phyloP scores from a whole-genome alignment of 2,888 invertebrate species.

The Xestia c-nigrum region DNA sequence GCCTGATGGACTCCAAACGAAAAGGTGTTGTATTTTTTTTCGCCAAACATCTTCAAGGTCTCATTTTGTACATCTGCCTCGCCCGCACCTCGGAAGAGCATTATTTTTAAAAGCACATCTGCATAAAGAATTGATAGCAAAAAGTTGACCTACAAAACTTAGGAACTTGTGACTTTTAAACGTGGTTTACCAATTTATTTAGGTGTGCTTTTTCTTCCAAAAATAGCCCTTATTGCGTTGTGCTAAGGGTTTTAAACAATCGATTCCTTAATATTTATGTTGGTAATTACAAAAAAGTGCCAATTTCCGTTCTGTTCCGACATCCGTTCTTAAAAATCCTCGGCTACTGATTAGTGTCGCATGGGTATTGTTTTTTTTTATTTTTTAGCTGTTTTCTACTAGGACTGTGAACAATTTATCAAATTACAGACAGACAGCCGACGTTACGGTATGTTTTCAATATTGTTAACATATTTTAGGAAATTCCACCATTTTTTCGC shows the following conservation, averaged over 20 bases:
- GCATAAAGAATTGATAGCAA: conserved; percentile 89
- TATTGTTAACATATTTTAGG: conserved; percentile 73
- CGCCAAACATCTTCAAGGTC: conserved; percentile 85
- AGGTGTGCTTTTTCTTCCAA: neutral
- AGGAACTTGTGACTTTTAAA: conserved; percentile 69
- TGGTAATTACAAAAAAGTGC: conserved; percentile 83
- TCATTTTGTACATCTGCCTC: conserved; percentile 85
- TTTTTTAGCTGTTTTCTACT: conserved; percentile 81
- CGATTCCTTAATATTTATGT: conserved; percentile 42
- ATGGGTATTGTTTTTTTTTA: conserved; percentile 83
- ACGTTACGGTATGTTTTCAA: conserved; percentile 66
- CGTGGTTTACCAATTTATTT: conserved; percentile 50
- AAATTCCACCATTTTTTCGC: conserved; percentile 63
- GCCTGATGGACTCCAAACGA: conserved; percentile 75
- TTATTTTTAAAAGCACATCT: conserved; percentile 85
- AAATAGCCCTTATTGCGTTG: conserved; percentile 62
- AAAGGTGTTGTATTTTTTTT: conserved; percentile 86
- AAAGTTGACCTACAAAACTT: conserved; percentile 89
- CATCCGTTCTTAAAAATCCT: conserved; percentile 89
- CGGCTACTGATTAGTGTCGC: conserved; percentile 86
- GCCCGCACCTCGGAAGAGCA: conserved; percentile 81
- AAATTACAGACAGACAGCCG: conserved; percentile 85
- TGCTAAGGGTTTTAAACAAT: conserved; percentile 52
- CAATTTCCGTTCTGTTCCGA: conserved; percentile 87
- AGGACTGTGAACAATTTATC: conserved; percentile 81